Conservation (phyloP, 2,113 vertebrate genomes). For the Gambusia affinis region DNA sequence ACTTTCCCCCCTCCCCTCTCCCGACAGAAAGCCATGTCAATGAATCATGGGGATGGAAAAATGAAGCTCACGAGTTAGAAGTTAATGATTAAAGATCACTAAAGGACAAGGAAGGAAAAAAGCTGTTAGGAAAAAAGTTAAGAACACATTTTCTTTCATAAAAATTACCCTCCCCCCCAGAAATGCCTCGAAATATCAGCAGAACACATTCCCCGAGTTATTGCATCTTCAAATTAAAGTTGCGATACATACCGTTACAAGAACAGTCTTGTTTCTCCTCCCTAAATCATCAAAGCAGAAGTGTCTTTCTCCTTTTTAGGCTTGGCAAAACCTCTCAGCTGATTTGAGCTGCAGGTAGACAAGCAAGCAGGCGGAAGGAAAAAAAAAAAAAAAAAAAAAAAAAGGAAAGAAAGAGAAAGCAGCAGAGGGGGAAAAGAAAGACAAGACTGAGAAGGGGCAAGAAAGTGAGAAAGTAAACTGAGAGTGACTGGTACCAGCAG, state of each 20-base stretch:
- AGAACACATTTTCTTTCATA: not conserved
- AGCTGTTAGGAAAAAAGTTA: not conserved
- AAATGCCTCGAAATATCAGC: not conserved
- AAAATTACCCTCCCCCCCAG: not conserved
- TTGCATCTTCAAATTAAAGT: slow-evolving; percentile 5
- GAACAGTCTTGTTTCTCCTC: slow-evolving; percentile 8
- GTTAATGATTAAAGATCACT: slow-evolving; percentile 71
- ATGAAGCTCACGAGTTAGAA: slow-evolving; percentile 48
- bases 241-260: slow-evolving; percentile 52
- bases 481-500: slow-evolving; percentile 82
- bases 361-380: not conserved
- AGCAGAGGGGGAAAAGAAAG: slow-evolving; percentile 17
- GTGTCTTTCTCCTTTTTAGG: slow-evolving; percentile 15
- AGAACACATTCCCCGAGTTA: slow-evolving; percentile 20
- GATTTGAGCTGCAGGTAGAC: slow-evolving; percentile 1
- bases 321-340: slow-evolving; percentile 14
- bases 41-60: slow-evolving; percentile 73
- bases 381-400: not conserved
- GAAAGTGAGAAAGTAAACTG: slow-evolving; percentile 61
- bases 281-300: slow-evolving; percentile 26
- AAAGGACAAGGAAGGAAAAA: not conserved
- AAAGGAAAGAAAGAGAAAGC: slow-evolving; percentile 6
- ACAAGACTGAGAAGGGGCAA: slow-evolving; percentile 27
- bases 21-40: slow-evolving; percentile 55
- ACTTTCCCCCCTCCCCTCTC: slow-evolving; percentile 34